These are phyloP conservation scores for Geopemphigus sp. DNA, from an alignment of 1,140 invertebrate genomes.

Conservation along the genomic window DNA sequence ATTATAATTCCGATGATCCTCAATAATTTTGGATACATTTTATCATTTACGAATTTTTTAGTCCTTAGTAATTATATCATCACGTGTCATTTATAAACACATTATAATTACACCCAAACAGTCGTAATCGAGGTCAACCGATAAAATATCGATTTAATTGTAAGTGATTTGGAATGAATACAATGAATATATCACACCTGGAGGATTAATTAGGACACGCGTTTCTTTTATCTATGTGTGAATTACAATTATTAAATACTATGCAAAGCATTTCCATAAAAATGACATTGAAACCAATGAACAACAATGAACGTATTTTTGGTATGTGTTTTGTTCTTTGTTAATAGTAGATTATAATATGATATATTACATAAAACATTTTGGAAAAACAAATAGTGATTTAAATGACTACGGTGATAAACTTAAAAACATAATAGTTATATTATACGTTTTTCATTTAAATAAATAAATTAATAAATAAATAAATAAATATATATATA, in stretches of 20 bases:
- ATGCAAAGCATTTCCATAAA: constrained; percentile 14
- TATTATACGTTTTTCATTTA: too few species aligned
- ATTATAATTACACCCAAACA: constrained; percentile 21
- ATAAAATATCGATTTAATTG: constrained; percentile 39
- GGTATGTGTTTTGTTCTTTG: background rate
- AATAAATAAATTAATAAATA: too few species aligned
- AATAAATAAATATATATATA: too few species aligned
- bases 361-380: too few species aligned
- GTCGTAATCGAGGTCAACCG: constrained; percentile 25
- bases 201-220: constrained; percentile 19
- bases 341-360: background rate
- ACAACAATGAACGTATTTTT: background rate
- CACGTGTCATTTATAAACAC: background rate
- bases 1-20: background rate
- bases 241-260: background rate
- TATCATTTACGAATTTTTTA: background rate
- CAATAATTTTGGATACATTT: background rate
- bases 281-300: background rate
- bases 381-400: background rate
- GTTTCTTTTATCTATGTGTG: constrained; percentile 29
- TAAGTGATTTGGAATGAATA: constrained; percentile 23
- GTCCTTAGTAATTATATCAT: constrained; percentile 10
- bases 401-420: background rate
- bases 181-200: background rate
- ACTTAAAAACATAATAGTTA: too few species aligned